Conservation (phyloP, 2,113 vertebrate genomes). For the Burhinus bistriatus region DNA sequence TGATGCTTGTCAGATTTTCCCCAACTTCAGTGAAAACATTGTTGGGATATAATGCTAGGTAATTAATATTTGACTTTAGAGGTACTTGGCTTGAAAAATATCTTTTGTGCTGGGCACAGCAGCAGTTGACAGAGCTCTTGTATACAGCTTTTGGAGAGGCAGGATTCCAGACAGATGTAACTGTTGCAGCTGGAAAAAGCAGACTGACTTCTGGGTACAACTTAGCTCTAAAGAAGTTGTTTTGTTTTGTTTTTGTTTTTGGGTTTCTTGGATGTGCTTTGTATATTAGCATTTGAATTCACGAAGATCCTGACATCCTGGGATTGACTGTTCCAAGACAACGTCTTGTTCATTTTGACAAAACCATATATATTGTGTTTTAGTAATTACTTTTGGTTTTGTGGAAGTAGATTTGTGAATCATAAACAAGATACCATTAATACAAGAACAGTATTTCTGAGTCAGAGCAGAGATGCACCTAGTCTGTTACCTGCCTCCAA, state of each 20-base stretch:
- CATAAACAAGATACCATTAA: background rate
- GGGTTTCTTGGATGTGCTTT: background rate
- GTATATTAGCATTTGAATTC: background rate
- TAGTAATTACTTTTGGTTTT: background rate
- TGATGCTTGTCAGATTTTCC: background rate
- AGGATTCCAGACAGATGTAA: constrained; percentile 27
- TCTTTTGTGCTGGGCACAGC: background rate
- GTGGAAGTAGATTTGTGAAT: background rate
- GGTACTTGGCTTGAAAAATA: background rate
- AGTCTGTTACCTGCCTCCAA: background rate
- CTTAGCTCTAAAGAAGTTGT: background rate
- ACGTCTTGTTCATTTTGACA: background rate
- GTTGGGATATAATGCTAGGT: background rate
- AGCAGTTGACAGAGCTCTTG: background rate
- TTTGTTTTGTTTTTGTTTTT: background rate
- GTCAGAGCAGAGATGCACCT: background rate
- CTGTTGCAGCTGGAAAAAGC: constrained; percentile 32
- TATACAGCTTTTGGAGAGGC: background rate
- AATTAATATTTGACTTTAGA: constrained; percentile 2
- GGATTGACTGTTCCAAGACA: background rate
- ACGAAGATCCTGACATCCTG: background rate
- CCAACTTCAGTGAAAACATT: background rate
- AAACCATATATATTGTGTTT: background rate
- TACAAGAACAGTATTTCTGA: background rate
- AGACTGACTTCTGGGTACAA: background rate